phyloP scores from a whole-genome alignment of 1,140 invertebrate species.

The Cydia fagiglandana region DNA sequence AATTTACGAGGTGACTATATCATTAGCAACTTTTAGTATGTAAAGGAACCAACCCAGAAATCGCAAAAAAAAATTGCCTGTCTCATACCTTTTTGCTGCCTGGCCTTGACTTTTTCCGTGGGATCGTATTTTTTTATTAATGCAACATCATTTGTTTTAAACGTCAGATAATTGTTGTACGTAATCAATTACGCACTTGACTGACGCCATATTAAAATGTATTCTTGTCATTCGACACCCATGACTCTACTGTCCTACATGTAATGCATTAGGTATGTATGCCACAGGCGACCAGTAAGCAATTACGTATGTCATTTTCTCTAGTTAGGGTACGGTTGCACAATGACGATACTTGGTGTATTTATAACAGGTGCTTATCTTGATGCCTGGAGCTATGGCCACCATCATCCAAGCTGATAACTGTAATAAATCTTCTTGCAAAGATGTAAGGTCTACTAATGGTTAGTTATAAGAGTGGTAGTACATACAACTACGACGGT shows the following conservation, averaged over 20 bases:
- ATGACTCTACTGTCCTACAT: constrained; percentile 15
- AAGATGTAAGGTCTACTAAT: neutral
- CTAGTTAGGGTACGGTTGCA: constrained; percentile 16
- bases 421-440: neutral
- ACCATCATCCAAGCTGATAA: neutral
- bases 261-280: constrained; percentile 26
- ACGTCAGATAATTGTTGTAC: neutral
- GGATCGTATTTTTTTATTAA: too few species aligned
- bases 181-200: neutral
- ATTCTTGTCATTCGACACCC: constrained; percentile 23
- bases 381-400: neutral
- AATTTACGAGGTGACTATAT: too few species aligned
- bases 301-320: constrained; percentile 32
- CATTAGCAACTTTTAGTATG: too few species aligned
- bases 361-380: constrained; percentile 5
- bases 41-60: too few species aligned
- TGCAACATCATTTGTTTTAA: neutral
- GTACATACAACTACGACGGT: too few species aligned
- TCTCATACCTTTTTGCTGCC: too few species aligned
- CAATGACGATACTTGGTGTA: constrained; percentile 2
- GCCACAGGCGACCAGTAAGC: constrained; percentile 19
- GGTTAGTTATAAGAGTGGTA: too few species aligned
- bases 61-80: too few species aligned
- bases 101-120: too few species aligned
- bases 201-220: neutral